Conservation (phyloP, 2,797 vertebrate species). For the Halcyon leucocephala region DNA sequence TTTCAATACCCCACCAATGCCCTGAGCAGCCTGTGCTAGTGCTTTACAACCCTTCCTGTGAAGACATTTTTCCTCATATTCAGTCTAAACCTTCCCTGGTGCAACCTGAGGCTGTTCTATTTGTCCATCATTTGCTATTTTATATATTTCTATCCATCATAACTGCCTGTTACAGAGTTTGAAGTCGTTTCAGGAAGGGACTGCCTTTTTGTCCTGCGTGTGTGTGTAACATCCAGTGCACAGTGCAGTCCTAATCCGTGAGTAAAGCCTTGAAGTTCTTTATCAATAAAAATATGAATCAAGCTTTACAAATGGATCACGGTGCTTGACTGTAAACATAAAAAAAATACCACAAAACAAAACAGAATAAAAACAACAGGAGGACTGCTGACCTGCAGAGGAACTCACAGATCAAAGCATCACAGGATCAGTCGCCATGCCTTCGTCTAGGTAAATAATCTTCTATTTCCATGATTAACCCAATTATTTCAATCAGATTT, state of each 20-base stretch:
- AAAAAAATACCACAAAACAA: neutral
- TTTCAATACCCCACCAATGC: neutral
- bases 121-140: neutral
- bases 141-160: no score
- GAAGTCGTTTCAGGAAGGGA: neutral
- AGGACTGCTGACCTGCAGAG: neutral
- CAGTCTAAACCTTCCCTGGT: neutral
- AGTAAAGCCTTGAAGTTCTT: neutral
- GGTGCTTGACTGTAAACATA: neutral
- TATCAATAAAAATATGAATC: neutral
- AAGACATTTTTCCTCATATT: neutral
- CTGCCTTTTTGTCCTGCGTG: neutral
- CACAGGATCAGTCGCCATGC: neutral
- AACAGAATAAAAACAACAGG: neutral
- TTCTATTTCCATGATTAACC: neutral
- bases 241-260: neutral
- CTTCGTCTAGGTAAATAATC: neutral
- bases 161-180: neutral
- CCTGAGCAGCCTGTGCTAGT: neutral
- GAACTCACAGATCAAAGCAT: neutral
- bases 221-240: neutral
- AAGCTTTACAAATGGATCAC: neutral
- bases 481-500: neutral
- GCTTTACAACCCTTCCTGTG: neutral
- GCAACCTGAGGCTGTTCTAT: accelerated